Conservation (phyloP, 2,113 vertebrate species). For the Plectropomus leopardus region DNA sequence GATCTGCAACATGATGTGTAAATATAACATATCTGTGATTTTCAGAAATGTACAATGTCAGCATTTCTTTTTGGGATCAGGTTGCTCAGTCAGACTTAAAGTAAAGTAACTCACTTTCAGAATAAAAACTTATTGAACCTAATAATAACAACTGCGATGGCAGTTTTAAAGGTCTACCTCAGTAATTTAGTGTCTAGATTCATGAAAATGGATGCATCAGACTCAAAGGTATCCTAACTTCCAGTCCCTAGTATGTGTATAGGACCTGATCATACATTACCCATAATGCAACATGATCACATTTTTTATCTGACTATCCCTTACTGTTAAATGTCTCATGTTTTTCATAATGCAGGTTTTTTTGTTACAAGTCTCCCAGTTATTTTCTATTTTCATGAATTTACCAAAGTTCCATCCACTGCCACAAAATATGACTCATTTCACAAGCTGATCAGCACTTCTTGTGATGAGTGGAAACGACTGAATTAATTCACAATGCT, state of each 20-base stretch:
- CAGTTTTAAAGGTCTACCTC: background rate
- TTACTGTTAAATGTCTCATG: background rate
- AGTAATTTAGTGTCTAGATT: background rate
- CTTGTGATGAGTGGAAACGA: background rate
- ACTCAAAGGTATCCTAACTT: background rate
- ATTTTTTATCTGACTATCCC: background rate
- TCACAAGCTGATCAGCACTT: background rate
- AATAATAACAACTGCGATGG: background rate
- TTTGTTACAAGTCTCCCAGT: background rate
- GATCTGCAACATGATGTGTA: no score
- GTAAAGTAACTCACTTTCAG: background rate
- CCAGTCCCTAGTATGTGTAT: background rate
- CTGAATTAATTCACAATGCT: background rate
- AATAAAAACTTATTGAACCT: background rate
- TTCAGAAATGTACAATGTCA: no score
- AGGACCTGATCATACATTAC: conserved; percentile 1
- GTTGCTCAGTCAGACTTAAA: background rate
- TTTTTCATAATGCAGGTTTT: background rate
- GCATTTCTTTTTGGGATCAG: no score
- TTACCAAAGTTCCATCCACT: background rate
- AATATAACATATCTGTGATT: no score
- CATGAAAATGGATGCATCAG: background rate
- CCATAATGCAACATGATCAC: background rate
- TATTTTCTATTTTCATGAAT: background rate
- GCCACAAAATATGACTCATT: background rate